Evolutionary conservation across 2,797 vertebrate species (phyloP), one percentile per base, ranked within the genome.

Genomic region (Platyrinchus mystaceus): DNA sequence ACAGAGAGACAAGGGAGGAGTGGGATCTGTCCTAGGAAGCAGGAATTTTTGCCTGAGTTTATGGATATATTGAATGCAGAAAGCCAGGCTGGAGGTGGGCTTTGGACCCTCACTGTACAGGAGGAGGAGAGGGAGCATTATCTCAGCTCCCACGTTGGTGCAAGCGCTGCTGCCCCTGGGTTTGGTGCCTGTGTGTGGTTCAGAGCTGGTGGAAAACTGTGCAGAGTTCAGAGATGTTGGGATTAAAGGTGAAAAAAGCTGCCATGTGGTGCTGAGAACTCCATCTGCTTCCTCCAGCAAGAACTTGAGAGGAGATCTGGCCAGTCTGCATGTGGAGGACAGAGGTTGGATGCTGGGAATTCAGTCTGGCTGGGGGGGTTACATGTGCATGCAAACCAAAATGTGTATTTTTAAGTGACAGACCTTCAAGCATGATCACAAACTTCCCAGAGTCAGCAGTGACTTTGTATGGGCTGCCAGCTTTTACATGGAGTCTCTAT

Each of bases 171-270:
- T 41, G 12, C 7, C 0, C 15, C 44, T 17, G 7, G 23, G 46
- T 52, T 71, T 84, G 67, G 20, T 84, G 58, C 32, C 27, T 21
- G 4, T 14, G 12, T n/a, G 30, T 64, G 62, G 18, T 47, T 23
- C 2, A 41, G 63, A 63, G 53, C 64, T 49, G 28, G 9, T 44
- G 16, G 75, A 64, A 76, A 55, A 58, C 60, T 58, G 56, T 18
- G 24, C 55, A 82, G 88, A 74, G 43, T 62, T 76, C 50, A 59
- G 59, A 67, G 47, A 19, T 1, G 1, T 15, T 49, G 47, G 46
- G 47, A 49, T 79, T 84, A 93, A 81, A 91, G 70, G 55, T 84
- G 55, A 12, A 50, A 43, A 71, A 87, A 76, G 19, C 50, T 79
- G 70, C 55, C 30, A 3, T 23, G 80, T 8, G 13, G 28, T 77